Base-by-base conservation (phyloP, 2,113 vertebrate genomes). In the Emydura subglobosa region DNA sequence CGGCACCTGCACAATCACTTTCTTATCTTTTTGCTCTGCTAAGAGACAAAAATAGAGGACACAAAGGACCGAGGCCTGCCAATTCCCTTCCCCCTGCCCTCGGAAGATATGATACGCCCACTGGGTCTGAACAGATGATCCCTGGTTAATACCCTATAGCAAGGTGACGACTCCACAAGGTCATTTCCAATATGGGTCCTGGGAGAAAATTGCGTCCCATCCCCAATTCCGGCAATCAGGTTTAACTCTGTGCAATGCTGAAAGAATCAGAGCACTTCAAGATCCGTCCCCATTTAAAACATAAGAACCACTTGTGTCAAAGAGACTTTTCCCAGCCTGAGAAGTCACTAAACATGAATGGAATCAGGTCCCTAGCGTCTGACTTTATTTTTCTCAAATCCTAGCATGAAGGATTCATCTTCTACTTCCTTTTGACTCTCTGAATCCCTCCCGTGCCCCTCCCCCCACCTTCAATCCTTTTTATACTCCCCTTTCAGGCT, bases 61-160 rank as follows among this genome's bases (percentile, higher is more conserved):
- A 47, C 31, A 89, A 82, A 87, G 78, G 83, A 83, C 0, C 12
- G 84, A 90, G 78, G 96, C 94, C 83, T 91, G 89, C 92, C 91
- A 87, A 79, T 87, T 21, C 0, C 92, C 85, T 95, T 79, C 90
- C 83, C 76, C 7, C 53, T 61, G 88, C 89, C 82, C 1, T 1
- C 82, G 54, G 84, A 2, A 3, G 47, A 68, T 91, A 86, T 80
- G 2, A 0, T n/a, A 95, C 8, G 2, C 91, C n/a, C 93, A 83
- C 68, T 2, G 4, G 50, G 89, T 5, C 81, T 90, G 80, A 79
- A 79, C 49, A 87, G 29, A 65, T 79, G 31, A 53, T 34, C 78
- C 29, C 57, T 80, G 44, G 82, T 25, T 88, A 39, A 21, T 19
- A 72, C 7, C 29, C 34, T 74, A 2, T 5, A 51, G 85, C 34